Percentiles rank a stretch among this genome's conserved stretches.
Conservation (phyloP, 2,888 invertebrate genomes). For the Biston betularia region DNA sequence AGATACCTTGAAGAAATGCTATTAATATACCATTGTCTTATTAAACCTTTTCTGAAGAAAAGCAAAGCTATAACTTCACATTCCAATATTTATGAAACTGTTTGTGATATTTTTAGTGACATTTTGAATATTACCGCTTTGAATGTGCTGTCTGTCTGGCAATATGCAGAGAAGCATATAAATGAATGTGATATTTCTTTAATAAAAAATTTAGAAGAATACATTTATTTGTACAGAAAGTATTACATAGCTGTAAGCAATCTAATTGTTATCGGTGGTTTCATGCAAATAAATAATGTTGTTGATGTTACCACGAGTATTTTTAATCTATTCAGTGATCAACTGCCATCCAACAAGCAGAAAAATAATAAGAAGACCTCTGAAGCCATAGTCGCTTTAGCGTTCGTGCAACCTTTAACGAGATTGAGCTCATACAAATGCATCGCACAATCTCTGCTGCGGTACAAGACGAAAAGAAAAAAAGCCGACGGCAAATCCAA, state of each 20-base stretch:
- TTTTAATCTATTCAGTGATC: slow-evolving; percentile 85
- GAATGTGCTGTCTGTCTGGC: slow-evolving; percentile 89
- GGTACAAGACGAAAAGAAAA: slow-evolving; percentile 78
- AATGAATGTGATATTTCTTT: slow-evolving; percentile 89
- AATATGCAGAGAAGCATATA: slow-evolving; percentile 89
- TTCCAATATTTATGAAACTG: slow-evolving; percentile 87
- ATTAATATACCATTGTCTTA: slow-evolving; percentile 86
- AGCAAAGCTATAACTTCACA: slow-evolving; percentile 83
- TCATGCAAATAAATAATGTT: slow-evolving; percentile 87
- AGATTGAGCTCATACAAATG: slow-evolving; percentile 88
- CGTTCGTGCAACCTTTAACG: slow-evolving; percentile 87
- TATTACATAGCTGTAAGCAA: slow-evolving; percentile 91
- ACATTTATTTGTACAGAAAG: slow-evolving; percentile 89
- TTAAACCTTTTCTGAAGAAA: slow-evolving; percentile 89
- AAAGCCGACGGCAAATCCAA: slow-evolving; percentile 71
- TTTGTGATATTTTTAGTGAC: slow-evolving; percentile 89
- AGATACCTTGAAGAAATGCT: slow-evolving; percentile 90
- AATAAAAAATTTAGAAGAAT: slow-evolving; percentile 90
- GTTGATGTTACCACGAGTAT: slow-evolving; percentile 87
- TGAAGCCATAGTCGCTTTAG: slow-evolving; percentile 86
- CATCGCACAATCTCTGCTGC: slow-evolving; percentile 85
- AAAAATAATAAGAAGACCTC: slow-evolving; percentile 84
- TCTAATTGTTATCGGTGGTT: slow-evolving; percentile 90
- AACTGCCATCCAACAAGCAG: slow-evolving; percentile 83
- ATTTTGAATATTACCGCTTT: slow-evolving; percentile 89